phyloP scores from a whole-genome alignment of 2,888 invertebrate genomes.

The Apamea monoglypha region DNA sequence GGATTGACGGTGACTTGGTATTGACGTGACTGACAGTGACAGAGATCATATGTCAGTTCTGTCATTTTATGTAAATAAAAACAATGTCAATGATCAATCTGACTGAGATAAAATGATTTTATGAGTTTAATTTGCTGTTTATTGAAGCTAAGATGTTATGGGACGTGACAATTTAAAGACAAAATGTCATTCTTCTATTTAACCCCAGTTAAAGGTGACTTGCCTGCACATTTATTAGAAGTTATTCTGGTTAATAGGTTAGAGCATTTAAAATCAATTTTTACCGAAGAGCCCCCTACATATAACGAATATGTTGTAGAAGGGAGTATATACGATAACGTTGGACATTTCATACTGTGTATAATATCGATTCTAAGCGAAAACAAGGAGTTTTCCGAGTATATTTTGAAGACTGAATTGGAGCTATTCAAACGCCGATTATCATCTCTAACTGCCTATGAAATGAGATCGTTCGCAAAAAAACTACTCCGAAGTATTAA shows the following conservation, averaged over 20 bases:
- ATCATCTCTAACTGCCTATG: conserved; percentile 76
- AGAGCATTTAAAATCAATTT: conserved; percentile 84
- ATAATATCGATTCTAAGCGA: conserved; percentile 78
- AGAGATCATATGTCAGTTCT: not conserved
- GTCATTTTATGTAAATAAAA: conserved; percentile 28
- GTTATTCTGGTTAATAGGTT: conserved; percentile 88
- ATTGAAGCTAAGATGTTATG: conserved; percentile 19
- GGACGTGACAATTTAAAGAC: conserved; percentile 27
- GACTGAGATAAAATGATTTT: not conserved
- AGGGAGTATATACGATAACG: conserved; percentile 90
- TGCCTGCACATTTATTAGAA: conserved; percentile 89
- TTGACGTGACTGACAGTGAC: conserved; percentile 1
- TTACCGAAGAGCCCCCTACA: conserved; percentile 71
- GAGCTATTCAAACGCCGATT: conserved; percentile 79
- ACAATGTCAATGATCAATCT: not conserved
- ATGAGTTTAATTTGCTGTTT: not conserved
- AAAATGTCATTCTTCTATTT: conserved; percentile 91
- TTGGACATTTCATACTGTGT: conserved; percentile 91
- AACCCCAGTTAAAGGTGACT: conserved; percentile 88
- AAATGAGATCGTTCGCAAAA: conserved; percentile 82
- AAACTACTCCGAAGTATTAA: conserved; percentile 78
- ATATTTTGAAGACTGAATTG: conserved; percentile 80
- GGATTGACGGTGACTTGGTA: not conserved
- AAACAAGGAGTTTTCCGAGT: conserved; percentile 76
- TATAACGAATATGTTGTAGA: conserved; percentile 91